These are phyloP conservation scores for Alethe castanea DNA, from an alignment of 2,113 vertebrate genomes.

Conservation along the genomic window DNA sequence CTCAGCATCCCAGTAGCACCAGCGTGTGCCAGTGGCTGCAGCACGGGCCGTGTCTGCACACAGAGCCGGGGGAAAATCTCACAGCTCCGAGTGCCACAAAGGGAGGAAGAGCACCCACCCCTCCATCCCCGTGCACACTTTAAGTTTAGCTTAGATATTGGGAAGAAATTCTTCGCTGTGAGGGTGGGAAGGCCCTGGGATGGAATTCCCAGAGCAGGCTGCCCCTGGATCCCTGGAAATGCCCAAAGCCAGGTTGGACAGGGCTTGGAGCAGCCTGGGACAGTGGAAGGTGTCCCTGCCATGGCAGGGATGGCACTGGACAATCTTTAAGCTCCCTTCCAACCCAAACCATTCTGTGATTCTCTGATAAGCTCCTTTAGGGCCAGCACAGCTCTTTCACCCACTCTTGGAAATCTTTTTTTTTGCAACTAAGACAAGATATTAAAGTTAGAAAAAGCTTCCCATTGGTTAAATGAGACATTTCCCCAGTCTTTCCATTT, in stretches of 20 bases:
- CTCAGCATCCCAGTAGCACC: rapidly evolving
- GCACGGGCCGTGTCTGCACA: not conserved
- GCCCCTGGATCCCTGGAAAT: not conserved
- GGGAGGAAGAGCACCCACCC: not conserved
- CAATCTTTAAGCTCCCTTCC: not conserved
- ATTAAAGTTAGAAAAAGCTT: not conserved
- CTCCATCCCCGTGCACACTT: too few species aligned
- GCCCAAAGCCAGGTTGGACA: rapidly evolving
- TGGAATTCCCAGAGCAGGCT: not conserved
- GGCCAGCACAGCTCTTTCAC: not conserved
- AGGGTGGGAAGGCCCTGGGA: not conserved
- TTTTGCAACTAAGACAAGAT: not conserved
- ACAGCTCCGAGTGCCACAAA: rapidly evolving
- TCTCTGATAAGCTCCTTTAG: not conserved
- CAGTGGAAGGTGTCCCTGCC: not conserved
- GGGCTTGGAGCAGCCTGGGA: not conserved
- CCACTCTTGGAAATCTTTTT: not conserved
- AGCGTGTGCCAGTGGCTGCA: not conserved
- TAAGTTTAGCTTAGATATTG: not conserved
- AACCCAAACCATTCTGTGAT: not conserved
- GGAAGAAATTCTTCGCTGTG: not conserved
- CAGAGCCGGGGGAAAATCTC: not conserved
- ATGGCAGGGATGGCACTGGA: not conserved
- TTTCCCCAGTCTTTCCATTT: not conserved
- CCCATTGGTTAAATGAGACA: rapidly evolving